Evolutionary conservation across 2,888 invertebrate species (phyloP).

Genomic region (Ariolimax columbianus): DNA sequence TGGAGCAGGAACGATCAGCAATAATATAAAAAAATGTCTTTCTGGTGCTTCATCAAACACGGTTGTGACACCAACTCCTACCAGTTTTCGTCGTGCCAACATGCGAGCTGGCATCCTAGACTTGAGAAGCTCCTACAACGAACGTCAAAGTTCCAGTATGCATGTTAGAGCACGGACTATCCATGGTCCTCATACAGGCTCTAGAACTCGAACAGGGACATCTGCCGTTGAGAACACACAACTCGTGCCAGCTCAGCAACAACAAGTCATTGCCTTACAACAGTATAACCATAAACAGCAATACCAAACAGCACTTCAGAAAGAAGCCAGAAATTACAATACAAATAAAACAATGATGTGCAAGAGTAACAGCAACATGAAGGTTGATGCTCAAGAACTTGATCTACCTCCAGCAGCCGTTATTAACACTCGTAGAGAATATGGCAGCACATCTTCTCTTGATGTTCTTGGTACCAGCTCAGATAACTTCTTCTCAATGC

Average conservation of each 20-base stretch:
- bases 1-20: constrained; percentile 2
- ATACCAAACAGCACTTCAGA: constrained; percentile 46
- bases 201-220: constrained; percentile 55
- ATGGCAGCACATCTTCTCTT: constrained; percentile 93
- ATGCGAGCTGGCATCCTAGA: constrained; percentile 60
- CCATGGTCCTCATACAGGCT: constrained; percentile 55
- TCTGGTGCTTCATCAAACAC: constrained; percentile 48
- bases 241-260: background rate
- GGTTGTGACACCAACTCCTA: constrained; percentile 55
- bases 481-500: constrained; percentile 86
- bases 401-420: constrained; percentile 64
- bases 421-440: constrained; percentile 84
- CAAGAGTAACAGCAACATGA: constrained; percentile 93
- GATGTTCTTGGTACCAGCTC: constrained; percentile 84
- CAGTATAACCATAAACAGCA: background rate
- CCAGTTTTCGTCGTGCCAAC: constrained; percentile 57
- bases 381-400: constrained; percentile 82
- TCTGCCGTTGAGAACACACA: constrained; percentile 45
- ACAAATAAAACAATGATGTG: constrained; percentile 81
- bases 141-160: constrained; percentile 40
- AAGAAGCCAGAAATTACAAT: constrained; percentile 44
- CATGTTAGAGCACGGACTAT: constrained; percentile 54
- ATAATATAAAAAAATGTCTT: constrained; percentile 41
- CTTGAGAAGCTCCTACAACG: constrained; percentile 59
- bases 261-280: background rate